Base-by-base conservation (phyloP, 2,888 invertebrate species). In the Nymphalis urticae region DNA sequence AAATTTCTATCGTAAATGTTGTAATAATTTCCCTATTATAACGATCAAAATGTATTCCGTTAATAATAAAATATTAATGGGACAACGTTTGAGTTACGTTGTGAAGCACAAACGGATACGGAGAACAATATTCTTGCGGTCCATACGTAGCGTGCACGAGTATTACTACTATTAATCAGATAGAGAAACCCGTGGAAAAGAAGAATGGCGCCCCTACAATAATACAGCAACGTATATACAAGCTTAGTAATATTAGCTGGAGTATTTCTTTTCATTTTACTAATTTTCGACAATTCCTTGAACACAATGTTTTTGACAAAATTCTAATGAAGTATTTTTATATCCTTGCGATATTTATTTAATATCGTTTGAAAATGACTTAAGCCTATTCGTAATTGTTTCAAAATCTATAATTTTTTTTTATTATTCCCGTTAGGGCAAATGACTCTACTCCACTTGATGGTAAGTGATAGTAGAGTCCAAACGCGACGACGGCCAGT, bases 81-180 rank as follows among this genome's bases (percentile, higher is more conserved):
- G 73, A 56, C 69, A 66, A 72, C 69, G 68, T 73, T 75, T 76
- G 77, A 82, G 76, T 78, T 77, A 79, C 75, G 77, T 73, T 64
- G 64, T 63, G 70, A 68, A 76, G 76, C 76, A 78, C 72, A 75
- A 77, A 76, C 70, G 72, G 68, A 80, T 74, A 24, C 76, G 69
- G 75, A 71, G 77, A 81, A 82, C 82, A 83, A 83, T 42, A 42
- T 85, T 83, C 84, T 82, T 84, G 84, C 74, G 85, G 86, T 85
- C 79, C 54, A 79, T 80, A 81, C 81, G 75, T 77, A 77, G 80
- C 80, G 80, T 77, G 82, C 85, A 74, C 82, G 82, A 87, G 87
- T 89, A 89, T 88, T 89, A 80, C 86, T 77, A 85, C 85, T 85
- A 90, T 90, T 89, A 89, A 90, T 90, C 88, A 88, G 87, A 86